Percentiles rank a stretch among this genome's conserved stretches.
Conservation (phyloP, 2,888 invertebrate species). For the Heliconius erato region DNA sequence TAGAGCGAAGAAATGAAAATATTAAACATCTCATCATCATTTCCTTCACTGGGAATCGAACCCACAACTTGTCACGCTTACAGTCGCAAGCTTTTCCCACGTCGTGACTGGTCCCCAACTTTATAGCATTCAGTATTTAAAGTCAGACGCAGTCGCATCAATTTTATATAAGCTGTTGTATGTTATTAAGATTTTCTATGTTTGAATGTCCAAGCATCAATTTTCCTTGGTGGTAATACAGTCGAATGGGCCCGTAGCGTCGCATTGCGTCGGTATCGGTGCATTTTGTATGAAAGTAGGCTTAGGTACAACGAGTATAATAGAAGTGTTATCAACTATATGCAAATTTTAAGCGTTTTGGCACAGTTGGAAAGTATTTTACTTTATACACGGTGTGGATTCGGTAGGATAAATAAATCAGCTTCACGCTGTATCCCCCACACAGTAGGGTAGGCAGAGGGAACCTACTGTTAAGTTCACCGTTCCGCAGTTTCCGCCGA, state of each 20-base stretch:
- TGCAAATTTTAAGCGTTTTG: not conserved
- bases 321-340: slow-evolving; percentile 4
- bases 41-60: too few relatives aligned
- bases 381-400: not conserved
- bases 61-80: too few relatives aligned
- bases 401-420: not conserved
- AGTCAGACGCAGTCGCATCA: too few relatives aligned
- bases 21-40: too few relatives aligned
- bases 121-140: too few relatives aligned
- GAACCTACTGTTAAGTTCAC: too few relatives aligned
- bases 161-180: not conserved
- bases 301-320: slow-evolving; percentile 28
- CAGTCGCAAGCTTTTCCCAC: too few relatives aligned
- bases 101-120: too few relatives aligned
- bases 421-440: too few relatives aligned
- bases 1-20: too few relatives aligned
- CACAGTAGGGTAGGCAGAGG: too few relatives aligned
- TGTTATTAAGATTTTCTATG: slow-evolving; percentile 15
- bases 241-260: slow-evolving; percentile 37
- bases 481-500: too few relatives aligned
- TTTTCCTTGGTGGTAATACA: slow-evolving; percentile 41
- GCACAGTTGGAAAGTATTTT: not conserved
- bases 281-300: slow-evolving; percentile 50
- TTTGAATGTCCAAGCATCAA: slow-evolving; percentile 37
- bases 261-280: slow-evolving; percentile 50